Evolutionary conservation across 2,113 vertebrate genomes (phyloP).

Genomic region (Rhynchomys soricoides): DNA sequence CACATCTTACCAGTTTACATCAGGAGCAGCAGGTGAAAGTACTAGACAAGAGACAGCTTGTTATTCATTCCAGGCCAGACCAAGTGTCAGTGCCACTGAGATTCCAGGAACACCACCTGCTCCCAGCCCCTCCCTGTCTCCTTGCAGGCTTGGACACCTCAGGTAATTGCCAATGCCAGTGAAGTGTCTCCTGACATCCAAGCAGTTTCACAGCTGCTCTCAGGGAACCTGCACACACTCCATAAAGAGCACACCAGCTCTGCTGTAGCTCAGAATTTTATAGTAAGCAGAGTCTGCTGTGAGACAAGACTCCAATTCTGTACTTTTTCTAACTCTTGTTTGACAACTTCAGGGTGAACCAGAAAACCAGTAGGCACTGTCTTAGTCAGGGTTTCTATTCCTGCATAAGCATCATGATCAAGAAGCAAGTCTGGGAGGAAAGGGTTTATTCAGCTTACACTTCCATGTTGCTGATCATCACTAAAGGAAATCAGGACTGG

Average conservation of each 20-base stretch:
- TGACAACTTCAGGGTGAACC: background rate
- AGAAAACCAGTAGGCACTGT: background rate
- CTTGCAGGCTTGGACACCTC: background rate
- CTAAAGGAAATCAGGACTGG: no score
- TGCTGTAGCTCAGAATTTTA: fast-evolving
- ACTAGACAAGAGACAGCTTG: background rate
- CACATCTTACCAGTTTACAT: no score
- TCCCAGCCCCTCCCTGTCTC: background rate
- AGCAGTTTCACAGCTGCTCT: background rate
- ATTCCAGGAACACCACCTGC: no score
- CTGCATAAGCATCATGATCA: no score
- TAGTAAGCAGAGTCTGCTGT: fast-evolving
- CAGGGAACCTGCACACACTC: fast-evolving
- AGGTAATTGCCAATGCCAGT: no score
- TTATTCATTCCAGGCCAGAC: background rate
- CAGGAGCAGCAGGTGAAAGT: fast-evolving
- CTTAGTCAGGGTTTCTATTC: no score
- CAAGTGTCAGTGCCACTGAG: no score
- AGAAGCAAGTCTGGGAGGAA: no score
- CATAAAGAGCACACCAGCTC: fast-evolving
- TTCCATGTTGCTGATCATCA: no score
- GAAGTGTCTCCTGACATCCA: background rate
- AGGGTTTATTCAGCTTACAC: no score
- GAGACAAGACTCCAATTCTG: no score
- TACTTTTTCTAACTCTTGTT: background rate